Base-by-base conservation (phyloP, 2,888 invertebrate species). In the Petrophora chlorosata region DNA sequence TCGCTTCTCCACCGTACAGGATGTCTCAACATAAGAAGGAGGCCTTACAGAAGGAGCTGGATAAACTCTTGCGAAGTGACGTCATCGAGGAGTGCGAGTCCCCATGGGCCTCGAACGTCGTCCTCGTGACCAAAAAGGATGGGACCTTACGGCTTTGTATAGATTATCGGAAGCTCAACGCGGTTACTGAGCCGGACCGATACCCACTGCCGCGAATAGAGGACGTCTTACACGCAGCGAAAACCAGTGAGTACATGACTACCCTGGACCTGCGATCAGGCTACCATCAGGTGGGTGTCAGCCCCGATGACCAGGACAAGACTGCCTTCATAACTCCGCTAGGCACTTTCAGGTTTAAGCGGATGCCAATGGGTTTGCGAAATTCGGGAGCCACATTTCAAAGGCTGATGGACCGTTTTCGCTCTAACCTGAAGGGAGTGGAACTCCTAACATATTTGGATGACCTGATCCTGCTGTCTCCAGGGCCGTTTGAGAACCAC, bases 1-100 rank as follows among this genome's bases (percentile, higher is more conserved):
- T 78, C 12, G 64, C 76, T 0, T 56, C 64, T 2, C 73, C 73
- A 0, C 76, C 75, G 0, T 78, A 76, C 49, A 44, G 73, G 15
- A 32, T 78, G 49, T 68, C 73, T 1, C 67, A 64, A 7, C 29
- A 43, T 0, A 70, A 67, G 39, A 67, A 54, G 32, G 51, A 41
- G 22, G 22, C 55, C 3, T 41, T 76, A 12, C 44, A 59, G 16
- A 34, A 43, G 8, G 36, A 44, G 15, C 8, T 44, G 23, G 7
- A 44, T 3, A 57, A 61, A 52, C 48, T 79, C 52, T 23, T 74
- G 1, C 44, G 54, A 8, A 59, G 61, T 2, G 70, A 55, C 16
- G 41, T 61, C 5, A 59, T 61, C 2, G 63, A 61, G 29, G 59
- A 61, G 23, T 60, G 61, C 15, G 61, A 63, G 30, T 62, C 61